Percentiles rank a stretch among this genome's conserved stretches.
phyloP scores from a whole-genome alignment of 2,888 invertebrate genomes.

The Acrocyrtus sp. region DNA sequence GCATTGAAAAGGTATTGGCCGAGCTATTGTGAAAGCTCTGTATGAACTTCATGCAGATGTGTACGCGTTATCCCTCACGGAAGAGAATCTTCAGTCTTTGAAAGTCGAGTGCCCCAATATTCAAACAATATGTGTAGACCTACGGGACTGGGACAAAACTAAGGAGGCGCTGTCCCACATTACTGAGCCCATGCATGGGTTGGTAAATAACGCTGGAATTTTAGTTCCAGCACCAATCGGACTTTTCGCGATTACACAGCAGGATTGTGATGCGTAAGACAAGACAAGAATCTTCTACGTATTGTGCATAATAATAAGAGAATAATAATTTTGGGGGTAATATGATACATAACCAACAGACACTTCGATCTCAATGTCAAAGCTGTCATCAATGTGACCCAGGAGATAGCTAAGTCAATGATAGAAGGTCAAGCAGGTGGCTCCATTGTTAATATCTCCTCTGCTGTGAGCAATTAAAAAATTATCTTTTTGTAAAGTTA shows the following conservation, averaged over 20 bases:
- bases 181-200: slow-evolving; percentile 18
- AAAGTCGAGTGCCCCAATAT: slow-evolving; percentile 7
- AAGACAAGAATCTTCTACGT: background rate
- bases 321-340: too few species aligned
- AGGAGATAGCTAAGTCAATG: slow-evolving; percentile 81
- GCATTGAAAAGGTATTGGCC: slow-evolving; percentile 29
- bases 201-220: slow-evolving; percentile 36
- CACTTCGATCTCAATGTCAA: slow-evolving; percentile 80
- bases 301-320: background rate
- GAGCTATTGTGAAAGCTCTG: slow-evolving; percentile 22
- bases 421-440: slow-evolving; percentile 77
- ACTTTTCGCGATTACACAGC: slow-evolving; percentile 25
- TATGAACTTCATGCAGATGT: slow-evolving; percentile 56
- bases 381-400: slow-evolving; percentile 84
- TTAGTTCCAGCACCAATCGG: slow-evolving; percentile 62
- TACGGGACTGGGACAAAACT: slow-evolving; percentile 35
- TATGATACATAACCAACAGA: slow-evolving; percentile 63
- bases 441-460: slow-evolving; percentile 90
- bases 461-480: slow-evolving; percentile 65
- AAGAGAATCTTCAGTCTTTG: slow-evolving; percentile 64
- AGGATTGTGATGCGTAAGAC: slow-evolving; percentile 29
- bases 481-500: background rate
- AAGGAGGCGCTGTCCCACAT: slow-evolving; percentile 5
- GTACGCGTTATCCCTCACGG: slow-evolving; percentile 64
- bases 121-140: slow-evolving; percentile 13